Base-by-base conservation (phyloP, 2,888 invertebrate genomes). In the Ectobius pallidus region DNA sequence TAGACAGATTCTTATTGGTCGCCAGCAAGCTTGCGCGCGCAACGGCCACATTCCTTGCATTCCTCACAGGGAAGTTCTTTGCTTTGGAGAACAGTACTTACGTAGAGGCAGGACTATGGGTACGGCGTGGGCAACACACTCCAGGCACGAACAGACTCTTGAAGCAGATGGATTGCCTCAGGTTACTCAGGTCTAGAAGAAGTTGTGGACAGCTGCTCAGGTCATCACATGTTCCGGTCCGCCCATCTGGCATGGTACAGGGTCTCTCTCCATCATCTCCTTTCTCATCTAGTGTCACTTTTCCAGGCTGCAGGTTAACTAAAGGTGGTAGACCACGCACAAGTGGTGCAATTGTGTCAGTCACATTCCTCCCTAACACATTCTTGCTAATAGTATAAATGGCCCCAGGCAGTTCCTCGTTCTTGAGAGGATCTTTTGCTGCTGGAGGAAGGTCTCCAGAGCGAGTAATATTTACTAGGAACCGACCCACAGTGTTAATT, bases 121-220 rank as follows among this genome's bases (percentile, higher is more conserved):
- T 3, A 84, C 79, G 0, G 81, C 84, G 78, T 0, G 96, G 96
- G 82, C 96, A 96, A 80, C 96, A 96, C 1, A 96, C 96, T 1
- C 96, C 96, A 1, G 96, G 96, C 1, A 94, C 93, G 79, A 96
- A 95, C 1, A 96, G 86, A 75, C 93, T 94, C 84, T 96, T 95
- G 80, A 96, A 96, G 80, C 96, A 96, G 11, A 96, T 85, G 0
- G 95, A 95, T 79, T 95, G 94, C 34, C 96, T 85, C 20, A 96
- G 85, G 80, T 91, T 92, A 16, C 91, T 89, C 68, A 96, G 85
- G 82, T 96, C 93, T 25, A 96, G 83, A 0, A 95, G 84, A 30
- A 96, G 83, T 77, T 94, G 93, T 0, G 96, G 95, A 79, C 96
- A 96, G 79, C 93, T 93, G 79, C 94, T 94, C 20, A 96, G 84